Percentiles rank a stretch among this genome's conserved stretches.
Conservation (phyloP, 2,797 vertebrate genomes). For the Sardinella longiceps region DNA sequence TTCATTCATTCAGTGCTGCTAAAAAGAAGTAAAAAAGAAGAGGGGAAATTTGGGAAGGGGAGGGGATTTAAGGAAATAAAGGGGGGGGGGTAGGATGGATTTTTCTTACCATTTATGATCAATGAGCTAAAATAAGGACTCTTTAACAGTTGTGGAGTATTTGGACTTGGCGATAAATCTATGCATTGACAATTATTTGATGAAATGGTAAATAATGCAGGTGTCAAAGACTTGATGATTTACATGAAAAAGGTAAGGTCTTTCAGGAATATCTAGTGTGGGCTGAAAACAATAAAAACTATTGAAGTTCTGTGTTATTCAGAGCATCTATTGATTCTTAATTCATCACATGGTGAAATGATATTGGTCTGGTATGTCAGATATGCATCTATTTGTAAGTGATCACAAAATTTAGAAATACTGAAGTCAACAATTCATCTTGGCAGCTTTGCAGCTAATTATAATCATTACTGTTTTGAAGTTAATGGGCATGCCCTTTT, state of each 20-base stretch:
- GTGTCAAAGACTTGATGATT: slow-evolving; percentile 48
- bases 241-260: slow-evolving; percentile 62
- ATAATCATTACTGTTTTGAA: slow-evolving; percentile 49
- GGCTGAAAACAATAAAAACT: slow-evolving; percentile 48
- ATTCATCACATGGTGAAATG: slow-evolving; percentile 44
- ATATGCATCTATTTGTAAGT: slow-evolving; percentile 33
- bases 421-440: slow-evolving; percentile 20
- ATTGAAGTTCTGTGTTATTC: slow-evolving; percentile 38
- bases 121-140: slow-evolving; percentile 64
- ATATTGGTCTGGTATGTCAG: slow-evolving; percentile 42
- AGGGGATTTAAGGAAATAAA: slow-evolving; percentile 32
- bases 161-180: slow-evolving; percentile 62
- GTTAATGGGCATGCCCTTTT: slow-evolving; percentile 69
- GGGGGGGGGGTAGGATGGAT: slow-evolving; percentile 59
- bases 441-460: slow-evolving; percentile 27
- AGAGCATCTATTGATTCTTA: slow-evolving; percentile 45
- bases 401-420: slow-evolving; percentile 19
- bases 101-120: slow-evolving; percentile 74
- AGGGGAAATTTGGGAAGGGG: slow-evolving; percentile 62
- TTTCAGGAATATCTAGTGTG: slow-evolving; percentile 61
- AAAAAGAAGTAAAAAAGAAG: not conserved
- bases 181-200: slow-evolving; percentile 73
- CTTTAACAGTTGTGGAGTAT: not conserved
- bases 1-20: not conserved
- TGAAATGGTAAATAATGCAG: slow-evolving; percentile 69